Conservation (phyloP, 1,140 invertebrate genomes). For the Saxidomus purpurata region DNA sequence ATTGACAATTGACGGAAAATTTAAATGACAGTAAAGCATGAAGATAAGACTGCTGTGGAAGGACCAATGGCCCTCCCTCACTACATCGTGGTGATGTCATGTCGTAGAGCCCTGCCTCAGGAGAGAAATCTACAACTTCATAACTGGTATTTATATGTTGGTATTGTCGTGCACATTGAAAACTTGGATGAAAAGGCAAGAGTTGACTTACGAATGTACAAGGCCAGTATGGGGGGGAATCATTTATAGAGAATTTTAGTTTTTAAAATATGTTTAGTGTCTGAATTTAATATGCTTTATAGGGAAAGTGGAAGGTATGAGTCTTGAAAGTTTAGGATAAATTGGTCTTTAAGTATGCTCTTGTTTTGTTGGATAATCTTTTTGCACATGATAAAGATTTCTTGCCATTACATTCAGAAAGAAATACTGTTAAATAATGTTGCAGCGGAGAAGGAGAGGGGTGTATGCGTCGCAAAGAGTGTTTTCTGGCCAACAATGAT, state of each 20-base stretch:
- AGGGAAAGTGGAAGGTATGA: no score
- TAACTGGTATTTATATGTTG: constrained; percentile 52
- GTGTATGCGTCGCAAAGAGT: background rate
- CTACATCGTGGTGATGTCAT: constrained; percentile 69
- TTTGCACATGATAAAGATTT: background rate
- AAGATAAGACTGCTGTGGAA: constrained; percentile 15
- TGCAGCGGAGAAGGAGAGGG: background rate
- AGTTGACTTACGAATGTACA: background rate
- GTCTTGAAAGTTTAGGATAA: no score
- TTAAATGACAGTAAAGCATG: constrained; percentile 24
- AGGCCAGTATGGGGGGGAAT: constrained; percentile 1
- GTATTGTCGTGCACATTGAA: constrained; percentile 23
- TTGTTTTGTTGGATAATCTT: background rate
- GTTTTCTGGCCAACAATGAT: constrained; percentile 13
- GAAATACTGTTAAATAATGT: background rate
- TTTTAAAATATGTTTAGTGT: background rate
- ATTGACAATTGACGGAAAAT: constrained; percentile 31
- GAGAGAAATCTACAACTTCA: constrained; percentile 32
- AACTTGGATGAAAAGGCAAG: constrained; percentile 57
- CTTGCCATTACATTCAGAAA: constrained; percentile 45
- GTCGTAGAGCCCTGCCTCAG: constrained; percentile 68
- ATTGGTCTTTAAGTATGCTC: constrained; percentile 11
- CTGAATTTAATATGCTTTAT: background rate
- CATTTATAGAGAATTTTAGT: background rate
- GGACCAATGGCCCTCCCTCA: constrained; percentile 63